Percentiles rank a stretch among this genome's conserved stretches.
These are phyloP conservation scores for Leptarthrus brevirostris DNA, from an alignment of 2,888 invertebrate species.

Conservation along the genomic window DNA sequence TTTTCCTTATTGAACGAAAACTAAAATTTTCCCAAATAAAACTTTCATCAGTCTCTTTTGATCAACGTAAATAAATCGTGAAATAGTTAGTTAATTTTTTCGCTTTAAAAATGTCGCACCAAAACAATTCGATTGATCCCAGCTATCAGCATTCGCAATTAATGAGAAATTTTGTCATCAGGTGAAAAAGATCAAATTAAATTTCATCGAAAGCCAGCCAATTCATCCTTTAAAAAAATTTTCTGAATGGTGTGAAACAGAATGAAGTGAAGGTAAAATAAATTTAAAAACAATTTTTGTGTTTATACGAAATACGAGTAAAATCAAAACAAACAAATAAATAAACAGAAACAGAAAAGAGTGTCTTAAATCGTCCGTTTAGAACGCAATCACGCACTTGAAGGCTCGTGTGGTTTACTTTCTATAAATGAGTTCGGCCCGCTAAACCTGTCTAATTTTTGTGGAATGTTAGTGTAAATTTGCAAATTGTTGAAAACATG, in stretches of 20 bases:
- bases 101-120: too few relatives aligned
- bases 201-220: background rate
- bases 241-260: background rate
- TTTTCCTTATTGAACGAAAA: too few relatives aligned
- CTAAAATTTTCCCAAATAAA: too few relatives aligned
- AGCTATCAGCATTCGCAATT: background rate
- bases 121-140: background rate
- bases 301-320: background rate
- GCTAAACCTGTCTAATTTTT: background rate
- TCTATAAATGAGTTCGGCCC: background rate
- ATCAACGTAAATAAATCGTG: slow-evolving; percentile 19
- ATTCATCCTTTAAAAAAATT: background rate
- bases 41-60: slow-evolving; percentile 25
- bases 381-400: background rate
- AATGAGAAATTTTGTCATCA: background rate
- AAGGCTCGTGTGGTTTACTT: background rate
- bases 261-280: background rate
- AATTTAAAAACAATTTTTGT: background rate
- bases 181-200: background rate
- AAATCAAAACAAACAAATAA: background rate
- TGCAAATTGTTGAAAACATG: slow-evolving; percentile 56
- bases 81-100: slow-evolving; percentile 8
- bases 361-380: background rate
- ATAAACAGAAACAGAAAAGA: too few relatives aligned
- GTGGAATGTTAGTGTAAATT: slow-evolving; percentile 23